Percentiles rank a stretch among this genome's conserved stretches.
Conservation (phyloP, 2,113 vertebrate species). For the Alces alces region DNA sequence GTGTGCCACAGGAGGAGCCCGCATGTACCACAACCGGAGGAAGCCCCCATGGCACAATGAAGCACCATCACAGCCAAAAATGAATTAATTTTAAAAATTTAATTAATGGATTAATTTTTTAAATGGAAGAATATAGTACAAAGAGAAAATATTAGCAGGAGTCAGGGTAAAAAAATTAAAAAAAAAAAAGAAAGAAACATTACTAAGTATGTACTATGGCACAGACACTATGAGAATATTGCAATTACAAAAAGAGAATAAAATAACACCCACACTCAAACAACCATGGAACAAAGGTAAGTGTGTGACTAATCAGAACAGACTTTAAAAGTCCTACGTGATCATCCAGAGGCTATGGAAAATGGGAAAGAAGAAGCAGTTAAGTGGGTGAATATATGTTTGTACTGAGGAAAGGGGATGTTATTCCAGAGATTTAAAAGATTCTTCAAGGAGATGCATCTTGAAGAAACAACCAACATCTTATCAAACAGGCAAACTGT, state of each 20-base stretch:
- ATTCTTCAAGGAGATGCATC: neutral
- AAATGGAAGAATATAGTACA: neutral
- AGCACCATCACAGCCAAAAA: neutral
- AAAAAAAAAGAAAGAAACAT: neutral
- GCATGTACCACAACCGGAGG: neutral
- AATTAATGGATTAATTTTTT: neutral
- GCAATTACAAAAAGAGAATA: neutral
- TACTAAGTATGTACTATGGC: neutral
- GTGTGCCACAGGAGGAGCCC: neutral
- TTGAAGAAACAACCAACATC: neutral
- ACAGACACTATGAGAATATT: neutral
- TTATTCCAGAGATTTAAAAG: neutral
- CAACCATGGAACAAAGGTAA: neutral
- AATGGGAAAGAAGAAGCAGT: neutral
- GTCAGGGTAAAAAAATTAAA: neutral
- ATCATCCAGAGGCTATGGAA: neutral
- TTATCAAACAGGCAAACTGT: neutral
- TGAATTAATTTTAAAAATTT: neutral
- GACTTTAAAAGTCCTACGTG: neutral
- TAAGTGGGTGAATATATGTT: neutral
- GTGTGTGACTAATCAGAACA: neutral
- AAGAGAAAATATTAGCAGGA: neutral
- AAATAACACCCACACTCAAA: neutral
- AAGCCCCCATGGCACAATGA: neutral
- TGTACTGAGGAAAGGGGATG: neutral